Evolutionary conservation across 2,888 invertebrate species (phyloP).

Genomic region (Nephrotoma guestfalica): DNA sequence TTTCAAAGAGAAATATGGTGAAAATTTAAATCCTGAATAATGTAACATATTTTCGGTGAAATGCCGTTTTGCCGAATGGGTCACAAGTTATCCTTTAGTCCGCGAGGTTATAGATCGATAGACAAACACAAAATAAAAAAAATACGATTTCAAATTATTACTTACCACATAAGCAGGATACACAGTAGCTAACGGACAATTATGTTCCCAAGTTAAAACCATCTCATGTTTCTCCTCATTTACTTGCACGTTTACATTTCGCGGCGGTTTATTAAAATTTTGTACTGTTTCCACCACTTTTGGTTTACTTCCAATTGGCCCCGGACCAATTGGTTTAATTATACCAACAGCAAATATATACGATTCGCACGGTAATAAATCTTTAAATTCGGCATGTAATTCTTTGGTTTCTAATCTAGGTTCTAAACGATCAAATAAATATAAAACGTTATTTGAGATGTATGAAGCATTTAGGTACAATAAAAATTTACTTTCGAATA

Average conservation of each 20-base stretch:
- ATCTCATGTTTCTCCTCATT: slow-evolving; percentile 33
- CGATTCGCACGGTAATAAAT: slow-evolving; percentile 56
- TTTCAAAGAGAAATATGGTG: no score
- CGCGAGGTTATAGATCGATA: no score
- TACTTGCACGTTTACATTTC: slow-evolving; percentile 39
- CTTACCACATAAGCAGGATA: background rate
- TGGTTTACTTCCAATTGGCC: slow-evolving; percentile 42
- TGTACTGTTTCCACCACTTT: slow-evolving; percentile 43
- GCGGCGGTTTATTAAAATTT: slow-evolving; percentile 54
- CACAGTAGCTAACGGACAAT: slow-evolving; percentile 38
- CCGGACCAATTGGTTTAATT: slow-evolving; percentile 46
- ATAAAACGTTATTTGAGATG: background rate
- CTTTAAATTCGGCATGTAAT: slow-evolving; percentile 39
- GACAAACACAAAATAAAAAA: slow-evolving; percentile 24
- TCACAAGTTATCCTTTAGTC: no score
- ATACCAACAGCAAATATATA: slow-evolving; percentile 59
- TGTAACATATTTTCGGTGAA: no score
- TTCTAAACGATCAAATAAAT: slow-evolving; percentile 21
- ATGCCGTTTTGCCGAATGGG: no score
- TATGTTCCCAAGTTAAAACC: slow-evolving; percentile 54
- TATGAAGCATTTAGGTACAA: background rate
- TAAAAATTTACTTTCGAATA: slow-evolving; percentile 39
- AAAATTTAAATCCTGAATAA: no score
- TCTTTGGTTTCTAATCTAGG: slow-evolving; percentile 36
- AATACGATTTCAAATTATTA: slow-evolving; percentile 13